Percentiles rank a stretch among this genome's conserved stretches.
Conservation (phyloP, 2,113 vertebrate genomes). For the Rhadina sibilatrix region DNA sequence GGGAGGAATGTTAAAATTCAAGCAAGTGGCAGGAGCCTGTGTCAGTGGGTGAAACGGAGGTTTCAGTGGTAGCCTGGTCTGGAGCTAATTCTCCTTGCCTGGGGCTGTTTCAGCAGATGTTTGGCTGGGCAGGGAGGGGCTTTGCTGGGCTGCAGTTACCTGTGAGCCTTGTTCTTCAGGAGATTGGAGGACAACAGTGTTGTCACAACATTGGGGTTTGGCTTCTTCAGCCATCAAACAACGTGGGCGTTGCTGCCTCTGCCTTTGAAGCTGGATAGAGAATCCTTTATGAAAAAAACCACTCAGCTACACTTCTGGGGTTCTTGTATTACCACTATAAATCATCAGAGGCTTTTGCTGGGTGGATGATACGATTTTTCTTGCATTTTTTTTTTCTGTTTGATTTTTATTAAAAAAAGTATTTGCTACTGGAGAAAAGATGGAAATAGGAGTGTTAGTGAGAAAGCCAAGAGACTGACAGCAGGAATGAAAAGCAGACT, state of each 20-base stretch:
- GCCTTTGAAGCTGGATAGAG: neutral
- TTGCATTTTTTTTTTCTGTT: neutral
- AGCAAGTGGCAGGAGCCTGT: rapidly evolving
- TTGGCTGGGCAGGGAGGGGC: neutral
- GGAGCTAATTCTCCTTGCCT: neutral
- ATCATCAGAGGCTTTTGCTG: neutral
- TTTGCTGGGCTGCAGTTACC: neutral
- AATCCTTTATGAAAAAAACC: neutral
- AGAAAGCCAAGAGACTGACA: neutral
- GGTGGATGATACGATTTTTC: neutral
- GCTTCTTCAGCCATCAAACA: neutral
- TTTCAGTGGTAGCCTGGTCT: neutral
- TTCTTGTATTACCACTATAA: neutral
- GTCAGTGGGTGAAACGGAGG: rapidly evolving
- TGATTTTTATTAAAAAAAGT: neutral
- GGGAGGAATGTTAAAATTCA: neutral
- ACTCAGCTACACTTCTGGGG: neutral
- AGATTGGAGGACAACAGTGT: rapidly evolving
- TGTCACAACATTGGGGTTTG: rapidly evolving
- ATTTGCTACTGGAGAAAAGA: neutral
- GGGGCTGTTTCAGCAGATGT: neutral
- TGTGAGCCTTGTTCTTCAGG: too few relatives aligned
- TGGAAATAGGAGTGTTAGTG: neutral
- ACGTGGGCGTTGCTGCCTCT: rapidly evolving
- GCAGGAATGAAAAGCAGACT: neutral